Base-by-base conservation (phyloP, 2,888 invertebrate genomes). In the Alloplasta piceator region DNA sequence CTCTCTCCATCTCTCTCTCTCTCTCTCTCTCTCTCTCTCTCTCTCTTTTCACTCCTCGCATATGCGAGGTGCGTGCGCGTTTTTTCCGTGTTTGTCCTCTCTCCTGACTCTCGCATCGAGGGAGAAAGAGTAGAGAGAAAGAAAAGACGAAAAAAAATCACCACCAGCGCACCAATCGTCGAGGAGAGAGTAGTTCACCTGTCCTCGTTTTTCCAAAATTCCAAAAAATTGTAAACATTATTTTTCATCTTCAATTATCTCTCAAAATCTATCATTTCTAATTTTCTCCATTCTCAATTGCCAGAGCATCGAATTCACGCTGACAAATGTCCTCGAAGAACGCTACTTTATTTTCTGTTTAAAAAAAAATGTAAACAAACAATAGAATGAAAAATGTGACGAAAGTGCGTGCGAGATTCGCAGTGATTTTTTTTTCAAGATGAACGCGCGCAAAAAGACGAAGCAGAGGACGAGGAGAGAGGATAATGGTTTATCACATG, bases 21-120 rank as follows among this genome's bases (percentile, higher is more conserved):
- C 76, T 71, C 43, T 46, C 48, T 58, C 75, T 80, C 74, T 50
- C 55, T 48, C 60, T 14, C 68, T 70, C 70, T 66, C 9, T 14
- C 12, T 5, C 46, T 74, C 76, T 26, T 46, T 50, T 73, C 41
- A 52, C 52, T 56, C 71, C 43, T 41, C 58, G 66, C 55, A 39
- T 43, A 26, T 61, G 52, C 46, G 64, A 38, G 64, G 71, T 77
- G 73, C 68, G 70, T 58, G 76, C 64, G 70, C 77, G 48, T 46
- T 73, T 61, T 74, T 68, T 43, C 26, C 48, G 58, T 76, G 55
- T 73, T 70, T 77, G 41, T 48, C 41, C 67, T 52, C 74, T 64
- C 68, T 64, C 14, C 48, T 66, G 14, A 68, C 48, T 63, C 63
- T 16, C 63, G 52, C 12, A 52, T 7, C 6, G 6, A 12, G 52